Percentiles rank a stretch among this genome's conserved stretches.
Evolutionary conservation across 2,797 vertebrate species (phyloP).

Genomic region (Poeciliopsis paucimaculata): DNA sequence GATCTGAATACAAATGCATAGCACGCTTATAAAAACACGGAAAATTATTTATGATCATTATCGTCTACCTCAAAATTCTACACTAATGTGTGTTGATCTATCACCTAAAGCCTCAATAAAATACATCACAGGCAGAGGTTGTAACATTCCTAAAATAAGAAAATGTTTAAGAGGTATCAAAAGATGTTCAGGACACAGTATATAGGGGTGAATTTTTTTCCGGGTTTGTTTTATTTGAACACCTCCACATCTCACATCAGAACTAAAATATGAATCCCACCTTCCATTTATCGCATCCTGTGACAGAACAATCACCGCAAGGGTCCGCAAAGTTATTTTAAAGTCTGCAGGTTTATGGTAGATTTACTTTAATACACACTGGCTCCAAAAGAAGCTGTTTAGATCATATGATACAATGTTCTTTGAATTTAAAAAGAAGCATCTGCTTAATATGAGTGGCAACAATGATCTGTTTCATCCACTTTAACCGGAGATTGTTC

Average conservation of each 20-base stretch:
- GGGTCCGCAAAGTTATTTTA: not conserved
- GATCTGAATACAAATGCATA: not conserved
- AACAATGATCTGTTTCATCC: not conserved
- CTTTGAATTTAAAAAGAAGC: not conserved
- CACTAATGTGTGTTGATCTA: not conserved
- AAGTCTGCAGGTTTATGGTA: not conserved
- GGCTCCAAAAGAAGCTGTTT: not conserved
- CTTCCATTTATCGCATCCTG: not conserved
- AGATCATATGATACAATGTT: not conserved
- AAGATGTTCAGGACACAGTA: not conserved
- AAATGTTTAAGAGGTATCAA: not conserved
- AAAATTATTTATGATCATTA: not conserved
- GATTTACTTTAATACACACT: not conserved
- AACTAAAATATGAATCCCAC: not conserved
- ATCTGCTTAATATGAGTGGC: not conserved
- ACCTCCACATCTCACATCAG: not conserved
- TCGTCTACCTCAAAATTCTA: not conserved
- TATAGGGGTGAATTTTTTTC: not conserved
- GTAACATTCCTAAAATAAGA: not conserved
- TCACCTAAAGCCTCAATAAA: not conserved
- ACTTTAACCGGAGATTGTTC: conserved; percentile 10
- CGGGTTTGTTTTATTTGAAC: not conserved
- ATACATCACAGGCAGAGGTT: not conserved
- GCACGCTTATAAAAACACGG: not conserved
- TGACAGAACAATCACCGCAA: conserved; percentile 1